A percentile compares a stretch with the other conserved stretches of the same genome.
Evolutionary conservation across 2,888 invertebrate species (phyloP).

Genomic region (Urechis unicinctus): DNA sequence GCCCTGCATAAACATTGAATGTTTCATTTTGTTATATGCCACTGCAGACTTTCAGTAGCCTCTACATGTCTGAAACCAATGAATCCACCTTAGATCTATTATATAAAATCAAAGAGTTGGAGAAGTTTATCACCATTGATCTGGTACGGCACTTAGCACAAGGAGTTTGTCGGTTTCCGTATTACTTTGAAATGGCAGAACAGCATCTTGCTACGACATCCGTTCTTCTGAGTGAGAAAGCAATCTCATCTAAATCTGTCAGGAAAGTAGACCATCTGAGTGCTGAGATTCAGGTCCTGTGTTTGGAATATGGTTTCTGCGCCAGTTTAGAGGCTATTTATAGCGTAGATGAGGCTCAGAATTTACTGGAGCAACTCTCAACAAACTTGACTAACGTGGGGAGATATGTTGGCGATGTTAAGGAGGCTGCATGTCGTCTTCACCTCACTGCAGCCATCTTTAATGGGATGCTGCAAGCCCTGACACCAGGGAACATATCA

Average conservation of each 20-base stretch:
- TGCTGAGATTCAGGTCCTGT: constrained; percentile 16
- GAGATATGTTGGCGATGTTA: neutral
- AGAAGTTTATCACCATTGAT: neutral
- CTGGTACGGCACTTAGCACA: neutral
- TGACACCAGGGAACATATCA: constrained; percentile 10
- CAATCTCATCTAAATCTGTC: neutral
- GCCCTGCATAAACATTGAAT: too few relatives aligned
- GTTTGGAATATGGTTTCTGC: constrained; percentile 19
- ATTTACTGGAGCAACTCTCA: constrained; percentile 7
- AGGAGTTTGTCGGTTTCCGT: neutral
- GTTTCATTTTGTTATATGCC: too few relatives aligned
- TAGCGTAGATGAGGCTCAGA: constrained; percentile 12
- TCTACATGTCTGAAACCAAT: too few relatives aligned
- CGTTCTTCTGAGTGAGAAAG: neutral
- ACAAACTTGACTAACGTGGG: constrained; percentile 6
- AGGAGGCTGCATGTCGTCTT: constrained; percentile 6
- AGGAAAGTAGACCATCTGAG: constrained; percentile 11
- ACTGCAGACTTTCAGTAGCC: too few relatives aligned
- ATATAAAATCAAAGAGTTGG: neutral
- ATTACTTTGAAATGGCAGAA: neutral
- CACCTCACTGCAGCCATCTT: constrained; percentile 9
- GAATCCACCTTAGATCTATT: neutral
- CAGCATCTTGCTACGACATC: neutral
- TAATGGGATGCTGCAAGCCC: constrained; percentile 14
- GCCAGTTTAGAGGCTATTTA: constrained; percentile 9